Conservation (phyloP, 2,113 vertebrate genomes). For the Fregata magnificens region DNA sequence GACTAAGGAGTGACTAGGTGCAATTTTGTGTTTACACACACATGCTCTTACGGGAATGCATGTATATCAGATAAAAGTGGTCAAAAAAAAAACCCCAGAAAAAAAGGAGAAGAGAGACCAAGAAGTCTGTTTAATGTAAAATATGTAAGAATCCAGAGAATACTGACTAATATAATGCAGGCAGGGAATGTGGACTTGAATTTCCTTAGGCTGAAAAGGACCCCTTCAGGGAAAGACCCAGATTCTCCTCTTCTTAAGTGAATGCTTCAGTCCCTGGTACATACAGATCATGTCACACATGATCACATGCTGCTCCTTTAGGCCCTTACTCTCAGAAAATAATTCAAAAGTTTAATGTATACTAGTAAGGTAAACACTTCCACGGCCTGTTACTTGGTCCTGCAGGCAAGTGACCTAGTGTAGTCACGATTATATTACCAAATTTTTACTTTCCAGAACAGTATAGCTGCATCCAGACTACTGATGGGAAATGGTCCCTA, state of each 20-base stretch:
- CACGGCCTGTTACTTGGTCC: neutral
- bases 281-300: neutral
- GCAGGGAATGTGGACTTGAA: neutral
- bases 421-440: neutral
- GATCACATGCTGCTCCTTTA: neutral
- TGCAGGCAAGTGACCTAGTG: neutral
- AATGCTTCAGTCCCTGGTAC: neutral
- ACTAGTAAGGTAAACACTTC: neutral
- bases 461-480: neutral
- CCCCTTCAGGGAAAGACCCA: neutral
- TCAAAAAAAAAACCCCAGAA: neutral
- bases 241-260: neutral
- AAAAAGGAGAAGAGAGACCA: neutral
- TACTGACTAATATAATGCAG: neutral
- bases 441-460: neutral
- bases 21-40: neutral
- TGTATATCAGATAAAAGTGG: neutral
- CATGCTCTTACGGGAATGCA: neutral
- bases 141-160: neutral
- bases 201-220: neutral
- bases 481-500: neutral
- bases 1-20: neutral
- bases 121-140: neutral
- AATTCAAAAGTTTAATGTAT: neutral
- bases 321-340: neutral